Base-by-base conservation (phyloP, 2,888 invertebrate species). In the Tortricodes alternella region DNA sequence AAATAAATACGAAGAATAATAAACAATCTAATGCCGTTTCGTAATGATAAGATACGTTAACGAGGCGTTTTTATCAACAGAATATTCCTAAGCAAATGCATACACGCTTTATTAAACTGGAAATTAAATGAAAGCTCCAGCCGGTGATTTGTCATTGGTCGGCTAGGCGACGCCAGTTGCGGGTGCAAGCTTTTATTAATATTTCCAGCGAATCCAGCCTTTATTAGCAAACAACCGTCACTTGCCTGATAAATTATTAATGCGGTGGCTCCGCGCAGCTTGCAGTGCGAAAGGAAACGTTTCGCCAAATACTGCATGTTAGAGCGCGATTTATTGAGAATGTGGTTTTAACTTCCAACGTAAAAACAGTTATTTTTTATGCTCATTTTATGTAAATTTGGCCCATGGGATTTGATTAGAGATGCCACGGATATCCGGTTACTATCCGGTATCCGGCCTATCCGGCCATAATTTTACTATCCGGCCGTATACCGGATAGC, bases 161-260 rank as follows among this genome's bases (percentile, higher is more conserved):
- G 62, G 75, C 69, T 66, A 71, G 71, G 63, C 73, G 77, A 74
- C 70, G 68, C 75, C 75, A 73, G 80, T 83, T 83, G 85, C 83
- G 81, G 76, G 74, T 79, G 83, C 86, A 84, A 77, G 83, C 85
- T 88, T 89, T 90, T 89, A 89, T 90, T 90, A 89, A 90, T 89
- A 90, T 89, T 89, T 89, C 84, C 86, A 73, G 80, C 79, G 85
- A 89, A 86, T 85, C 85, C 79, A 78, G 85, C 89, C 87, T 89
- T 89, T 90, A 90, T 90, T 90, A 89, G 89, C 87, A 89, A 89
- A 89, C 89, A 89, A 83, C 83, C 85, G 89, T 90, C 89, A 89
- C 86, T 83, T 72, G 89, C 84, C 87, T 89, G 89, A 89, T 89
- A 89, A 89, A 89, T 90, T 90, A 90, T 90, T 89, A 89, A 90